Conservation (phyloP, 2,888 invertebrate species). For the Coremacera marginata region DNA sequence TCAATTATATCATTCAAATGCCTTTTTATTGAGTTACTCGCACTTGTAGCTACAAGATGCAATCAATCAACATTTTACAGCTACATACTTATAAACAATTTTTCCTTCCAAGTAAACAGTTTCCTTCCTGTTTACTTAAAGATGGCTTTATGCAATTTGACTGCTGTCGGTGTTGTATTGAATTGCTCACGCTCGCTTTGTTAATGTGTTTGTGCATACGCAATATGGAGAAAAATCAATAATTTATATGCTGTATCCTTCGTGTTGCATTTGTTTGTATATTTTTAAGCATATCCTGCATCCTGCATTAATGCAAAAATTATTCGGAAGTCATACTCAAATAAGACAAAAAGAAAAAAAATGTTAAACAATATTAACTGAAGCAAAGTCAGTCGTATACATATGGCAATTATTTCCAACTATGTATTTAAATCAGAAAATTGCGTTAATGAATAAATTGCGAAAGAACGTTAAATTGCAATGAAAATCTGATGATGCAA, state of each 20-base stretch:
- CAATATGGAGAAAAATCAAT: background rate
- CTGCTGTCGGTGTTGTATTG: background rate
- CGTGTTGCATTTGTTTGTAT: conserved; percentile 48
- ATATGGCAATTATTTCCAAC: conserved; percentile 40
- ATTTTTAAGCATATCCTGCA: conserved; percentile 35
- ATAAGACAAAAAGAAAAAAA: too few species aligned
- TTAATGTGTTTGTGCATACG: background rate
- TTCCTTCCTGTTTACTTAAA: background rate
- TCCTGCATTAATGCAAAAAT: conserved; percentile 9
- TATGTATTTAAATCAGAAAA: background rate
- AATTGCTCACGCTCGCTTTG: background rate
- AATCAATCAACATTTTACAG: background rate
- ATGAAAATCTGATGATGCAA: too few species aligned
- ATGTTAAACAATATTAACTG: too few species aligned
- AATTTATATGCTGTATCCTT: conserved; percentile 37
- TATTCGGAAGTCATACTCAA: background rate
- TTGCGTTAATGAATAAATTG: background rate
- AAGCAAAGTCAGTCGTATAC: conserved; percentile 28
- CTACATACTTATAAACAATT: background rate
- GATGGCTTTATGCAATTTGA: background rate
- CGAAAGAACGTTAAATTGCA: too few species aligned
- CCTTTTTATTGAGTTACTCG: background rate
- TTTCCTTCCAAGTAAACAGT: too few species aligned
- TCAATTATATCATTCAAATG: background rate
- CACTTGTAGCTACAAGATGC: background rate